Evolutionary conservation across 2,797 vertebrate genomes (phyloP).

Genomic region (Phalloptychus januarius): DNA sequence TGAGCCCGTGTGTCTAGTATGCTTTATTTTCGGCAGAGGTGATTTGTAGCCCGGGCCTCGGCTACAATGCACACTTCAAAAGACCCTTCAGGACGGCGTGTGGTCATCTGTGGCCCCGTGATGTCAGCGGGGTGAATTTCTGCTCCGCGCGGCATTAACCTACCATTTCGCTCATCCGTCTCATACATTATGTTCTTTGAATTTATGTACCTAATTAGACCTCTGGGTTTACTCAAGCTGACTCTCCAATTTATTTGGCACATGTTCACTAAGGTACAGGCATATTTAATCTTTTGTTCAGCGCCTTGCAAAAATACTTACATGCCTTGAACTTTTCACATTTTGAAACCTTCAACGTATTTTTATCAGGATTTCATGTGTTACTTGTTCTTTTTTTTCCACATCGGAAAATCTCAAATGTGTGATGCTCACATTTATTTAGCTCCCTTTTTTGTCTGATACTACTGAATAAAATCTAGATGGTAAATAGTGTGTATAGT

Average conservation of each 20-base stretch:
- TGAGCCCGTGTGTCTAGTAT: conserved; percentile 28
- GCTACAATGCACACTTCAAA: conserved; percentile 75
- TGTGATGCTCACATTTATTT: not conserved
- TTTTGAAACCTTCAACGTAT: not conserved
- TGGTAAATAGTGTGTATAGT: not conserved
- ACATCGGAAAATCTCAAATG: not conserved
- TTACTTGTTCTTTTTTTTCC: not conserved
- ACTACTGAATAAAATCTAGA: not conserved
- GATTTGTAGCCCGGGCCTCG: conserved; percentile 67
- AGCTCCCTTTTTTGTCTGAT: not conserved
- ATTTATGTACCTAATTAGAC: conserved; percentile 73
- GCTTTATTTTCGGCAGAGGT: conserved; percentile 56
- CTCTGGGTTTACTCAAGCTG: conserved; percentile 64
- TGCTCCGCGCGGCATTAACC: conserved; percentile 65
- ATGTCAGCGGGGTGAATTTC: conserved; percentile 67
- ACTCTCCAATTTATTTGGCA: conserved; percentile 68
- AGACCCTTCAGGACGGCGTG: conserved; percentile 62
- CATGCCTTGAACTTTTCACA: not conserved
- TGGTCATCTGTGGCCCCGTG: conserved; percentile 52
- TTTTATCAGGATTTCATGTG: not conserved
- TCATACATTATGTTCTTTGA: conserved; percentile 80
- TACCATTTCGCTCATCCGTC: conserved; percentile 55
- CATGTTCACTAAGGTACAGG: conserved; percentile 35
- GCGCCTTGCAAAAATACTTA: not conserved
- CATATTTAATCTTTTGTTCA: conserved; percentile 36